These are phyloP conservation scores for Bolinopsis microptera DNA, from an alignment of 37 sponge, comb jelly and placozoan genomes.

Conservation along the genomic window DNA sequence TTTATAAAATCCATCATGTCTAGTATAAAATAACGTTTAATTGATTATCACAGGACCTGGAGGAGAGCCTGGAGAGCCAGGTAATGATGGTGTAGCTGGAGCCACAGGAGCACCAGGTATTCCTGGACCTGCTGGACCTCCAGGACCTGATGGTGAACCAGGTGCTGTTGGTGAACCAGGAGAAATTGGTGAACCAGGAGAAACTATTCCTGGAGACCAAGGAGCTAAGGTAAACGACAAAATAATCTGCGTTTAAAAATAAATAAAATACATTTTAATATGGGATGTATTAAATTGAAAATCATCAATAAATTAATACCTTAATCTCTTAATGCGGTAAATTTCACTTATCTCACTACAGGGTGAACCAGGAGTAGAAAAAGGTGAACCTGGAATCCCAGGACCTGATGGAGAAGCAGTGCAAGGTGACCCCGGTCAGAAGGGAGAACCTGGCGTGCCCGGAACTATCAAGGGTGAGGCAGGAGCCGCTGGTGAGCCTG, in stretches of 20 bases:
- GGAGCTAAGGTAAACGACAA: constrained; percentile 16
- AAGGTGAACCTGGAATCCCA: neutral
- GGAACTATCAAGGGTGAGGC: constrained; percentile 20
- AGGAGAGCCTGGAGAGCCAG: constrained; percentile 23
- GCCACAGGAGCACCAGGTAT: constrained; percentile 14
- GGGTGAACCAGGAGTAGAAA: neutral
- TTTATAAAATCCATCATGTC: too few species aligned
- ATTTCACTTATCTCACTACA: too few species aligned
- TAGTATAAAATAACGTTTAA: too few species aligned
- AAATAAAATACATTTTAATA: too few species aligned
- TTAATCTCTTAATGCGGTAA: too few species aligned
- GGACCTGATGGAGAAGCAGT: neutral
- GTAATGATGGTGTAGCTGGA: neutral
- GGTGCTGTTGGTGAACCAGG: neutral
- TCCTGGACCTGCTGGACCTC: constrained; percentile 40
- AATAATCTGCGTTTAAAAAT: too few species aligned
- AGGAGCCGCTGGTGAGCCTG: constrained; percentile 4
- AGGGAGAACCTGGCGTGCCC: neutral
- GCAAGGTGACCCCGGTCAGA: neutral
- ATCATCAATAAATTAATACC: too few species aligned
- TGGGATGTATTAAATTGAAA: too few species aligned
- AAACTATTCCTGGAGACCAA: neutral
- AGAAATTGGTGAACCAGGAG: neutral
- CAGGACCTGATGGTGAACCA: neutral
- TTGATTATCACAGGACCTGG: neutral